Percentiles rank a stretch among this genome's conserved stretches.
These are phyloP conservation scores for human (Homo sapiens) DNA, from an alignment of 2,113 vertebrate species.

Conservation along the genomic window GRCh38 chr13:111899501-111900000, in stretches of 20 bases:
- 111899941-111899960: accelerated
- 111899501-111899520: accelerated
- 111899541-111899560: too few species aligned
- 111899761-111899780: background rate
- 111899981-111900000: accelerated
- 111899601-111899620: too few species aligned
- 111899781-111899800: background rate
- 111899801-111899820: background rate
- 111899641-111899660: background rate
- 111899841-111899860: background rate
- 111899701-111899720: background rate
- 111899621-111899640: too few species aligned
- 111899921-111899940: accelerated
- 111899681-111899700: background rate
- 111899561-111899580: too few species aligned
- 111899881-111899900: background rate
- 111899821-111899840: background rate
- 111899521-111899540: accelerated
- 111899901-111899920: background rate
- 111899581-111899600: too few species aligned
- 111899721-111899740: background rate
- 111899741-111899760: background rate
- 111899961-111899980: accelerated
- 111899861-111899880: accelerated
- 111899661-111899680: background rate